Percentiles rank a stretch among this genome's conserved stretches.
Evolutionary conservation across 2,888 invertebrate species (phyloP).

Genomic region (Chromoteleia sp.): DNA sequence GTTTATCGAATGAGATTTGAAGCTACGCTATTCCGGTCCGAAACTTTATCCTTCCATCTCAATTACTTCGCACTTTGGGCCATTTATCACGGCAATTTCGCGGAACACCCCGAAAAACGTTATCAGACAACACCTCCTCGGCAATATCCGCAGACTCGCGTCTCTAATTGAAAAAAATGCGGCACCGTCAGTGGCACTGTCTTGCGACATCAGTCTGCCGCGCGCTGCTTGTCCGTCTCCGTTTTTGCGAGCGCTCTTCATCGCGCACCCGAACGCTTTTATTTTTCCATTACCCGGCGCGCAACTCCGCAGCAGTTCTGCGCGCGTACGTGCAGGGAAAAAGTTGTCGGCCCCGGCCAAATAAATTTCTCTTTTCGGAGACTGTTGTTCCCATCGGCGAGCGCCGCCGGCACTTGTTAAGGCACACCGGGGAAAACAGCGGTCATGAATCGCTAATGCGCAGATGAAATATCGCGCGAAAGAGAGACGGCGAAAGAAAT

Average conservation of each 20-base stretch:
- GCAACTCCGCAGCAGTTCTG: constrained; percentile 13
- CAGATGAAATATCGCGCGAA: constrained; percentile 59
- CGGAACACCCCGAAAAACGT: constrained; percentile 3
- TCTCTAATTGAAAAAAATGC: constrained; percentile 13
- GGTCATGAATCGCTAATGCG: constrained; percentile 68
- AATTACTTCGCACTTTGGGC: constrained; percentile 16
- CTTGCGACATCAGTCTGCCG: constrained; percentile 25
- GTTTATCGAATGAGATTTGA: too few relatives aligned
- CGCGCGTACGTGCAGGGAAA: constrained; percentile 57
- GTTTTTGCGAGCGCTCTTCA: constrained; percentile 33
- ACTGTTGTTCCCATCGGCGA: constrained; percentile 63
- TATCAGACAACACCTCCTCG: constrained; percentile 8
- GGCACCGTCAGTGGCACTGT: constrained; percentile 17
- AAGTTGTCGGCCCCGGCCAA: constrained; percentile 51
- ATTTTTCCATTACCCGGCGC: constrained; percentile 59
- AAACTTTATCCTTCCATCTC: constrained; percentile 17
- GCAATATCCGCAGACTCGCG: constrained; percentile 9
- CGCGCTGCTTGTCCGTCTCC: constrained; percentile 4
- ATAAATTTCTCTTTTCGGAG: constrained; percentile 69
- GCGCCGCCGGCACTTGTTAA: constrained; percentile 62
- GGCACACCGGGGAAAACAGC: constrained; percentile 64
- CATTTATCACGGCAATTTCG: constrained; percentile 15
- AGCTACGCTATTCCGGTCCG: too few relatives aligned
- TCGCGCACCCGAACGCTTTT: constrained; percentile 33
- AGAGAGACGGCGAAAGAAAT: constrained; percentile 11